Evolutionary conservation across 2,888 invertebrate species (phyloP), one percentile per base, ranked within the genome.

Genomic region (Campoplex nolae): DNA sequence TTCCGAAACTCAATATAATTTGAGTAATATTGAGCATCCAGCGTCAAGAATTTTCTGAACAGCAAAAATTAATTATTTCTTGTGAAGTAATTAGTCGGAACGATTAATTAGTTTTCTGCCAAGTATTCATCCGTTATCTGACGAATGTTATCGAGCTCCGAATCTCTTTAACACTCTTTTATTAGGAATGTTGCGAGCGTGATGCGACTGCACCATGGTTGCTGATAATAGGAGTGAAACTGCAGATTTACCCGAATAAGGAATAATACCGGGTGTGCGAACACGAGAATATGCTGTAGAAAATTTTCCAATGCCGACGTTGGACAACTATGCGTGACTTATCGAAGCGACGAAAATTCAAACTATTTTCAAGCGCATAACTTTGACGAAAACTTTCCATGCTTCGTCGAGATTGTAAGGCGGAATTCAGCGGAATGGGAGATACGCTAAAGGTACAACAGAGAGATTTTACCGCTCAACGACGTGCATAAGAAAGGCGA

Each of bases 321-420:
- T 76, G 68, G 75, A 70, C 42, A 83, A 86, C 86, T 86, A 86
- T 86, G 79, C 83, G 54, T 56, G 71, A 77, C 74, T 84, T 87
- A 87, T 87, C 82, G 87, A 84, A 84, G 84, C 87, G 87, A 84
- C 87, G 87, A 78, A 87, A 84, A 87, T 87, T 82, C 74, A 54
- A 87, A 87, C 87, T 82, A 87, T 87, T 84, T 87, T 75, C 56
- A 62, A 54, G 48, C 70, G 84, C 81, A 84, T 82, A 87, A 87
- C 87, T 87, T 87, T 67, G 78, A 75, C 75, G 77, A 65, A 87
- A 87, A 87, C 82, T 87, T 87, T 75, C 75, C 35, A 45, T 78
- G 16, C 54, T 68, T 13, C 54, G 75, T 48, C 70, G 87, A 84
- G 84, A 84, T 87, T 87, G 70, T 81, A 81, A 68, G 67, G 42